A percentile compares a stretch with the other conserved stretches of the same genome.
Conservation (phyloP, 2,888 invertebrate genomes). For the Cantharis rustica region DNA sequence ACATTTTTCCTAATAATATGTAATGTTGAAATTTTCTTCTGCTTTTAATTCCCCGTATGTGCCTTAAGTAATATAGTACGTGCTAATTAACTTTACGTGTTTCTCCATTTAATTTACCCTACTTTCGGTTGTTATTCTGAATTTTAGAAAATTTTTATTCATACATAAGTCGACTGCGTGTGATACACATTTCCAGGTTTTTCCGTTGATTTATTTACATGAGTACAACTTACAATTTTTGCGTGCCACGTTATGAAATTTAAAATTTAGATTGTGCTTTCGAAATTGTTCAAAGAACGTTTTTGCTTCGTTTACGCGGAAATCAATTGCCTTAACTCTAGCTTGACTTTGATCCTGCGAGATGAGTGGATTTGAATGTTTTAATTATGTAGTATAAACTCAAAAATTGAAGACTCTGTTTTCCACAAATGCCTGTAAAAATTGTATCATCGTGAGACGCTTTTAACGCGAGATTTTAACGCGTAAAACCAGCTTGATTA, state of each 20-base stretch:
- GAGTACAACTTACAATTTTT: neutral
- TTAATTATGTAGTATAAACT: neutral
- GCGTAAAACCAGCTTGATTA: too few species aligned
- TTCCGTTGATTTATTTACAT: neutral
- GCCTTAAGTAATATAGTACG: neutral
- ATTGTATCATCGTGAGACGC: too few species aligned
- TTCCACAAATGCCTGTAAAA: too few species aligned
- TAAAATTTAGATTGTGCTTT: neutral
- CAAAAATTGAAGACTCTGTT: neutral
- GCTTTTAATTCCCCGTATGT: neutral
- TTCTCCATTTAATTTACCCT: neutral
- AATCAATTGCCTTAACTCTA: neutral
- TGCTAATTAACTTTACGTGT: constrained; percentile 1
- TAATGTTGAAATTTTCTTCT: neutral
- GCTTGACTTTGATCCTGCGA: neutral
- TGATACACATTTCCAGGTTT: neutral
- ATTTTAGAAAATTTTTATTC: neutral
- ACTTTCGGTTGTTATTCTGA: neutral
- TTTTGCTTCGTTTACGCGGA: neutral
- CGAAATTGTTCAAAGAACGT: neutral
- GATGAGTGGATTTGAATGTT: neutral
- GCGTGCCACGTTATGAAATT: neutral
- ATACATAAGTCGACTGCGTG: neutral
- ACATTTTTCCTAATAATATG: neutral
- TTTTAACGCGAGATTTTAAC: too few species aligned